phyloP scores from a whole-genome alignment of 1,140 invertebrate genomes.

The Zelostemma sp. region DNA sequence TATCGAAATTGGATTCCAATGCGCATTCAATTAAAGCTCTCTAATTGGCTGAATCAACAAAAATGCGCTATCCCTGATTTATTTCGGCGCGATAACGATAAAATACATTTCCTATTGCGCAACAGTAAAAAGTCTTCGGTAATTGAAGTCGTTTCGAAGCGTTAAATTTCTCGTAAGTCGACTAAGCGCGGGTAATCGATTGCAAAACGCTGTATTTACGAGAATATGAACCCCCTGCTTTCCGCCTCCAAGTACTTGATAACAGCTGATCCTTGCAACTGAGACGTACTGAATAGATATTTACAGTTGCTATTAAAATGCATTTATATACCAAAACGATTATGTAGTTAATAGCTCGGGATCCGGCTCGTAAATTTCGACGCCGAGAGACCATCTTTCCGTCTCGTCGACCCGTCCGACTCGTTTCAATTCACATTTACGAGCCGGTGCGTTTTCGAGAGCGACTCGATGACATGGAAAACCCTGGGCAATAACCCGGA shows the following conservation, averaged over 20 bases:
- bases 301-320: conserved; percentile 40
- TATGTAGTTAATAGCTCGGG: conserved; percentile 45
- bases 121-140: background rate
- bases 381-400: conserved; percentile 26
- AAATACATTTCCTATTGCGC: background rate
- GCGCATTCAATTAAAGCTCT: too few species aligned
- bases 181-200: conserved; percentile 29
- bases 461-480: conserved; percentile 3
- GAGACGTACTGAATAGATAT: conserved; percentile 36
- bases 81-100: too few species aligned
- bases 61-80: too few species aligned
- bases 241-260: conserved; percentile 16
- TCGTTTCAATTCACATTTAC: conserved; percentile 38
- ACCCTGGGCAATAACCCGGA: conserved; percentile 7
- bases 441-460: conserved; percentile 11
- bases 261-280: conserved; percentile 27
- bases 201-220: conserved; percentile 25
- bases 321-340: conserved; percentile 48
- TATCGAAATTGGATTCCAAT: too few species aligned
- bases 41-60: too few species aligned
- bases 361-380: conserved; percentile 43
- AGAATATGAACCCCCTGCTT: conserved; percentile 33
- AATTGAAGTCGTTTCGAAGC: conserved; percentile 9
- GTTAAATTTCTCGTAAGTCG: conserved; percentile 27
- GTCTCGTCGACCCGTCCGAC: conserved; percentile 33